A percentile compares a stretch with the other conserved stretches of the same genome.
These are phyloP conservation scores for Mastomys natalensis DNA, from an alignment of 2,113 vertebrate genomes.

Conservation along the genomic window DNA sequence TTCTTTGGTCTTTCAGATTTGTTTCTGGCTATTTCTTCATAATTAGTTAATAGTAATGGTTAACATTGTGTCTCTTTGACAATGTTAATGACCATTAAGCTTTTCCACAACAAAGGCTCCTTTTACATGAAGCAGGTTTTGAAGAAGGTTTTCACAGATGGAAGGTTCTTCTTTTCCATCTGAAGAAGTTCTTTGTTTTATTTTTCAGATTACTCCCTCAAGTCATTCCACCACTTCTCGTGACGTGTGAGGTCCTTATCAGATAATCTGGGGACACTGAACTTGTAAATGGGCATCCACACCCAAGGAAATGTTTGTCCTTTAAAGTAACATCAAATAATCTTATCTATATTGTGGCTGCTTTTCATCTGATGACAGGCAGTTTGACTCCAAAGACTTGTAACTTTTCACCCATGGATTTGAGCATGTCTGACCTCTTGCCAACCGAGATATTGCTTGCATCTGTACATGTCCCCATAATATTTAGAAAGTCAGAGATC, in stretches of 20 bases:
- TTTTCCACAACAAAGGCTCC: neutral
- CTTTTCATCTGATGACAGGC: neutral
- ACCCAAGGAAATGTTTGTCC: neutral
- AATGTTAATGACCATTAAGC: neutral
- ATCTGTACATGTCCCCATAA: neutral
- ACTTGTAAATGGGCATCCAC: neutral
- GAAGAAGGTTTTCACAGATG: neutral
- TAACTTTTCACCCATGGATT: neutral
- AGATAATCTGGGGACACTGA: slow-evolving; percentile 17
- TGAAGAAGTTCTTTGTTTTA: neutral
- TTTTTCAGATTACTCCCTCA: neutral
- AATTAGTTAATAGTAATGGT: neutral
- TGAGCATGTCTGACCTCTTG: neutral
- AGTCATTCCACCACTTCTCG: neutral
- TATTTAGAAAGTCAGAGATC: neutral
- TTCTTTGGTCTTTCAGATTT: slow-evolving; percentile 15
- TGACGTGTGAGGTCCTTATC: neutral
- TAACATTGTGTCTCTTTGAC: neutral
- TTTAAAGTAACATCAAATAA: slow-evolving; percentile 4
- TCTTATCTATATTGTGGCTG: neutral
- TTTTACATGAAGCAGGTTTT: neutral
- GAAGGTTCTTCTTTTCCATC: neutral
- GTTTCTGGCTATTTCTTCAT: neutral
- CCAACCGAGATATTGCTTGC: neutral
- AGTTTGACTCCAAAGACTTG: slow-evolving; percentile 3